phyloP scores from a whole-genome alignment of 2,113 vertebrate genomes.

The Pimephales promelas region DNA sequence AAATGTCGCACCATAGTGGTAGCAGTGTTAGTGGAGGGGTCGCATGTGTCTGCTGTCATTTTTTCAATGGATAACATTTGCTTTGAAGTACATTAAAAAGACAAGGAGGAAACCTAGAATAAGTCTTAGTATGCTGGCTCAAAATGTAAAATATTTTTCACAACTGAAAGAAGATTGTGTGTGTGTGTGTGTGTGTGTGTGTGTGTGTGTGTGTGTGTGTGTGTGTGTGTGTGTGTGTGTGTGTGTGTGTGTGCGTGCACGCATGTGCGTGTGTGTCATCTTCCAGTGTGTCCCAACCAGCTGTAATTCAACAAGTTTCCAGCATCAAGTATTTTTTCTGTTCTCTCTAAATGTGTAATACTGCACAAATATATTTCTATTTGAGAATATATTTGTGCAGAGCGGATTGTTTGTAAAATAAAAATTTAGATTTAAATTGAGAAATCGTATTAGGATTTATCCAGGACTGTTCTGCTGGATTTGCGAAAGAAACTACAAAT shows the following conservation, averaged over 20 bases:
- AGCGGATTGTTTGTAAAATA: neutral
- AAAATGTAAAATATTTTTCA: constrained; percentile 65
- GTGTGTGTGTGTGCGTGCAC: neutral
- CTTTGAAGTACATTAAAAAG: neutral
- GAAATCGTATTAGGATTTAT: neutral
- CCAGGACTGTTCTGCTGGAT: neutral
- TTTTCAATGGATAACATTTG: neutral
- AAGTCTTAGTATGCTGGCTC: constrained; percentile 24
- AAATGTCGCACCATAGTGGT: constrained; percentile 74
- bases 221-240: too few relatives aligned
- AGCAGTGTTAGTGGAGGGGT: constrained; percentile 65
- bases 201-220: too few relatives aligned
- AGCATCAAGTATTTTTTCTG: neutral
- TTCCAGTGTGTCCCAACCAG: constrained; percentile 66
- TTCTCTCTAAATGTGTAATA: constrained; percentile 9
- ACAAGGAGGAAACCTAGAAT: neutral
- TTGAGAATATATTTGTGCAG: neutral
- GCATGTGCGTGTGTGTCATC: constrained; percentile 31
- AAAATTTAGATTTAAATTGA: neutral
- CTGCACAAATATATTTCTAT: too few relatives aligned
- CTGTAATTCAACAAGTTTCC: constrained; percentile 64
- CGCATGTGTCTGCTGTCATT: constrained; percentile 55
- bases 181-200: too few relatives aligned
- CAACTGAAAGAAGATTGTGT: constrained; percentile 63
- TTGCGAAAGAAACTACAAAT: neutral